A percentile compares a stretch with the other conserved stretches of the same genome.
These are phyloP conservation scores for Brachypodius melanocephalos DNA, from an alignment of 2,113 vertebrate species.

Conservation along the genomic window DNA sequence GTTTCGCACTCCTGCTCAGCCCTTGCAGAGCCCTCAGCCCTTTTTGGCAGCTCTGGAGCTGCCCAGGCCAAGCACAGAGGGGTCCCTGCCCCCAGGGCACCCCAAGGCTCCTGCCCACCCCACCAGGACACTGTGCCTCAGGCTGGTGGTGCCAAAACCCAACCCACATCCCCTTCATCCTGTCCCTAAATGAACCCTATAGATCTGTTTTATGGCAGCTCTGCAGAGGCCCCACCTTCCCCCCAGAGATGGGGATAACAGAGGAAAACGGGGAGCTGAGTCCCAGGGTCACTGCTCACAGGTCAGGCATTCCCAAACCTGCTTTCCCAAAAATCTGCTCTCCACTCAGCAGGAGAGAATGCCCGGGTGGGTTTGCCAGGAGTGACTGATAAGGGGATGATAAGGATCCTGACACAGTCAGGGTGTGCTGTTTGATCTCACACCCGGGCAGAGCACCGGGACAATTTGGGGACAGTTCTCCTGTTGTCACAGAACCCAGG, in stretches of 20 bases:
- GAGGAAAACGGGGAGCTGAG: background rate
- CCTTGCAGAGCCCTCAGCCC: rapidly evolving
- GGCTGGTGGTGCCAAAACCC: background rate
- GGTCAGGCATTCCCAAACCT: background rate
- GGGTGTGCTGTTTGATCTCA: no score
- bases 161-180: background rate
- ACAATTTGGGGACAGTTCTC: background rate
- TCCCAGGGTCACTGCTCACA: background rate
- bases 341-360: background rate
- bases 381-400: background rate
- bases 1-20: no score
- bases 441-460: background rate
- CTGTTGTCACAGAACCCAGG: background rate
- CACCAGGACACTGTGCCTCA: background rate
- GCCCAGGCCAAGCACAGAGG: background rate
- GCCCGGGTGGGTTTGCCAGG: background rate
- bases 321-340: background rate
- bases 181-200: background rate
- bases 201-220: background rate
- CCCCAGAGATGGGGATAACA: background rate
- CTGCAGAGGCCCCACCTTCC: background rate
- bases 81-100: background rate
- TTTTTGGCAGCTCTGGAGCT: rapidly evolving
- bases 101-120: no score
- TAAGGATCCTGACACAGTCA: no score